phyloP scores from a whole-genome alignment of 2,888 invertebrate species.

The Acanthosepion lycidas region DNA sequence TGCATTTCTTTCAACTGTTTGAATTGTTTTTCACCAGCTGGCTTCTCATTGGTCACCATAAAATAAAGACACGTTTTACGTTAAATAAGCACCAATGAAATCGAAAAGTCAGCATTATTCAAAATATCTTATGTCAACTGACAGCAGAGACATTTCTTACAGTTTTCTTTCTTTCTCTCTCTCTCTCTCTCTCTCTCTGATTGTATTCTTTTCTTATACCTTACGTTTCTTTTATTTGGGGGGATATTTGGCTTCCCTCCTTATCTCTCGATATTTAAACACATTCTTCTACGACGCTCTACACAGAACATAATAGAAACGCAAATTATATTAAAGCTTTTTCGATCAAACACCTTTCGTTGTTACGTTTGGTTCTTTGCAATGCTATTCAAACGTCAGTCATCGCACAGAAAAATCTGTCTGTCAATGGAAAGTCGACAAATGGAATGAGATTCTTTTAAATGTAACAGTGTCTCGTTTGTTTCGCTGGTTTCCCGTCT shows the following conservation, averaged over 20 bases:
- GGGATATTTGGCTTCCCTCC: background rate
- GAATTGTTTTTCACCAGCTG: background rate
- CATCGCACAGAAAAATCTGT: background rate
- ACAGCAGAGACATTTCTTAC: background rate
- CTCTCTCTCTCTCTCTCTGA: background rate
- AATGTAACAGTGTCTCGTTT: background rate
- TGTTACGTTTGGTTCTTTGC: background rate
- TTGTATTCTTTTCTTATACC: background rate
- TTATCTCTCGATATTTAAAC: background rate
- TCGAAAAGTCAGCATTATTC: background rate
- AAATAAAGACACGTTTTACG: background rate
- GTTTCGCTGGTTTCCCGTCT: background rate
- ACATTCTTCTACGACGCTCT: background rate
- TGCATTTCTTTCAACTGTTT: too few relatives aligned
- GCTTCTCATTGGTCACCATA: background rate
- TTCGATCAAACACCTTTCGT: background rate
- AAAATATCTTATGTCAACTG: background rate
- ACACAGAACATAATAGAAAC: background rate
- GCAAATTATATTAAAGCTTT: background rate
- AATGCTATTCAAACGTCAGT: background rate
- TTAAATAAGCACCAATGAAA: background rate
- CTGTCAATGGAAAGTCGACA: background rate
- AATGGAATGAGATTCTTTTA: background rate
- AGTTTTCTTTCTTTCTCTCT: background rate
- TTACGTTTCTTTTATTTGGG: background rate